Evolutionary conservation across 2,113 vertebrate species (phyloP).

Genomic region (Todiramphus saurophagus): DNA sequence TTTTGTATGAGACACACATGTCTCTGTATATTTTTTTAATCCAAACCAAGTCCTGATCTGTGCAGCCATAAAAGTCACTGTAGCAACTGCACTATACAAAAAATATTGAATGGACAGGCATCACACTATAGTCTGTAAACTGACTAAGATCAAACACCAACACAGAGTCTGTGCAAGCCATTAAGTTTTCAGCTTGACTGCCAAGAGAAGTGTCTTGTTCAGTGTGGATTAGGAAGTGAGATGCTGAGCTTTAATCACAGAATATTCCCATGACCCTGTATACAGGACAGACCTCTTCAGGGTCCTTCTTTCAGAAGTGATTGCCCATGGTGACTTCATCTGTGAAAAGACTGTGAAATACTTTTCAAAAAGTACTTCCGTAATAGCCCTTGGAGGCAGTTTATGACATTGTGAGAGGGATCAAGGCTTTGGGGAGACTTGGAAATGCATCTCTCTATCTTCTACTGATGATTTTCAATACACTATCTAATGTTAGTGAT

Average conservation of each 20-base stretch:
- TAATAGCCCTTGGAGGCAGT: not conserved
- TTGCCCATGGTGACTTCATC: not conserved
- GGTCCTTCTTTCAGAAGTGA: not conserved
- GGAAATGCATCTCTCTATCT: not conserved
- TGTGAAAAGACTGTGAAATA: not conserved
- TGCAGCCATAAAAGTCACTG: not conserved
- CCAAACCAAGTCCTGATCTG: not conserved
- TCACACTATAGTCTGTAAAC: not conserved
- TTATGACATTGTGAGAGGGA: not conserved
- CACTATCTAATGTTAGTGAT: not conserved
- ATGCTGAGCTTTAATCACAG: not conserved
- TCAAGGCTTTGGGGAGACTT: not conserved
- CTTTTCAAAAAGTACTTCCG: not conserved
- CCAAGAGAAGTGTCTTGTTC: not conserved
- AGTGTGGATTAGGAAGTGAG: not conserved
- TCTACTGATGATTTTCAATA: not conserved
- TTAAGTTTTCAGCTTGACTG: not conserved
- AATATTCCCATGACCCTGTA: not conserved
- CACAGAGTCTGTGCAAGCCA: not conserved
- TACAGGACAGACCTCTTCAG: not conserved
- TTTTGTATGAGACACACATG: not conserved
- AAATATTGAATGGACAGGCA: not conserved
- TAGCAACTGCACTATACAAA: not conserved
- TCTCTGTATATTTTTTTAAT: not conserved
- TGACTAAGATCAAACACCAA: not conserved